Percentiles rank a stretch among this genome's conserved stretches.
Conservation (phyloP, 2,797 vertebrate genomes). For the Mus caroli region DNA sequence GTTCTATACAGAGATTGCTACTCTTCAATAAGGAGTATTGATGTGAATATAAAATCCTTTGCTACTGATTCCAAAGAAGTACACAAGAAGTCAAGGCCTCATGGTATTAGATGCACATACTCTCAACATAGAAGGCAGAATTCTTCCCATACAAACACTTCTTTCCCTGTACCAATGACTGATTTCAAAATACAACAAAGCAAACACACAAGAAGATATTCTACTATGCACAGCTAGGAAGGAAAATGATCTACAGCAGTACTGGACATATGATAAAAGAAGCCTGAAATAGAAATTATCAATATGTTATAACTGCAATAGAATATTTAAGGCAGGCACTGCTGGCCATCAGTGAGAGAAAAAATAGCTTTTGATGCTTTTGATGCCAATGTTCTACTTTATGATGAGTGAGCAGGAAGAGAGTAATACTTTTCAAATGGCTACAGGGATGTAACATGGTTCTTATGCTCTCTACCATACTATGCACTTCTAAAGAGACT, state of each 20-base stretch:
- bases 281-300: not conserved
- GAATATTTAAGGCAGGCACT: not conserved
- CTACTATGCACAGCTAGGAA: not conserved
- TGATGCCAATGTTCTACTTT: not conserved
- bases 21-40: not conserved
- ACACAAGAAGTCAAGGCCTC: not conserved
- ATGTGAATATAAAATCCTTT: not conserved
- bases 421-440: not conserved
- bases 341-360: not conserved
- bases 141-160: not conserved
- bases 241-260: not conserved
- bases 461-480: not conserved
- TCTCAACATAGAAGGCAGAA: not conserved
- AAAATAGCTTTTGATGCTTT: not conserved
- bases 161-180: not conserved
- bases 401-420: not conserved
- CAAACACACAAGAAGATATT: not conserved
- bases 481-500: not conserved
- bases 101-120: not conserved
- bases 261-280: not conserved
- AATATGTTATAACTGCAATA: not conserved
- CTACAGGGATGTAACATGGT: not conserved
- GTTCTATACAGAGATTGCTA: not conserved
- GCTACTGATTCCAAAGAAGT: not conserved
- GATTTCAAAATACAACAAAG: conserved; percentile 16